These are phyloP conservation scores for Marmota monax DNA, from an alignment of 2,113 vertebrate genomes.

Conservation along the genomic window DNA sequence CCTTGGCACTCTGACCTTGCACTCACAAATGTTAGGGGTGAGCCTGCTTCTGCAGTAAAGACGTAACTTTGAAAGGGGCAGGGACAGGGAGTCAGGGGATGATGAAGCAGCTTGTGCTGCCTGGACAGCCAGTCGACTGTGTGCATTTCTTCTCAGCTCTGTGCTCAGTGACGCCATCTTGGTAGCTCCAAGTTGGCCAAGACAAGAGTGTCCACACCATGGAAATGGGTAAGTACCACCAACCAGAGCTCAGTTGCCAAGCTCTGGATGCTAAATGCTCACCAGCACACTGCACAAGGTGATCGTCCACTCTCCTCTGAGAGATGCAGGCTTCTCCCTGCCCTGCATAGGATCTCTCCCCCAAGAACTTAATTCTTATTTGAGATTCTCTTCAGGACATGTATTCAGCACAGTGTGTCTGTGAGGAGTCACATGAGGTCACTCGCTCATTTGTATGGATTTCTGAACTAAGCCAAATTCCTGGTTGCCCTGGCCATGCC, in stretches of 20 bases:
- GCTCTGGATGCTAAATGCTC: background rate
- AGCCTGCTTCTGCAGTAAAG: background rate
- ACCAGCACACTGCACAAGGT: rapidly evolving
- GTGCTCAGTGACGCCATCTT: background rate
- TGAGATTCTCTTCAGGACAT: background rate
- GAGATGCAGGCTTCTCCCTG: background rate
- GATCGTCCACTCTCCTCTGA: background rate
- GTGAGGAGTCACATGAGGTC: background rate
- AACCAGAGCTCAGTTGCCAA: background rate
- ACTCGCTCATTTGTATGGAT: background rate
- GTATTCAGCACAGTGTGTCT: background rate
- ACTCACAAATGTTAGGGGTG: background rate
- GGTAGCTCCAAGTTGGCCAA: background rate
- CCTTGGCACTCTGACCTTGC: background rate
- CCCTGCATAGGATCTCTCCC: background rate
- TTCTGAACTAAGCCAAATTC: background rate
- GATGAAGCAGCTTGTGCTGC: background rate
- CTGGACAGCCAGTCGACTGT: background rate
- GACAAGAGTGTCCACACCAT: background rate
- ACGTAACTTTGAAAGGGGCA: background rate
- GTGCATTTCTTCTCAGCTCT: background rate
- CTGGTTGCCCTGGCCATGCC: background rate
- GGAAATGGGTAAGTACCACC: background rate
- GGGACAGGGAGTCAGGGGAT: background rate
- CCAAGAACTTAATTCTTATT: background rate